phyloP scores from a whole-genome alignment of 1,140 invertebrate species.

The Hyles vespertilio region DNA sequence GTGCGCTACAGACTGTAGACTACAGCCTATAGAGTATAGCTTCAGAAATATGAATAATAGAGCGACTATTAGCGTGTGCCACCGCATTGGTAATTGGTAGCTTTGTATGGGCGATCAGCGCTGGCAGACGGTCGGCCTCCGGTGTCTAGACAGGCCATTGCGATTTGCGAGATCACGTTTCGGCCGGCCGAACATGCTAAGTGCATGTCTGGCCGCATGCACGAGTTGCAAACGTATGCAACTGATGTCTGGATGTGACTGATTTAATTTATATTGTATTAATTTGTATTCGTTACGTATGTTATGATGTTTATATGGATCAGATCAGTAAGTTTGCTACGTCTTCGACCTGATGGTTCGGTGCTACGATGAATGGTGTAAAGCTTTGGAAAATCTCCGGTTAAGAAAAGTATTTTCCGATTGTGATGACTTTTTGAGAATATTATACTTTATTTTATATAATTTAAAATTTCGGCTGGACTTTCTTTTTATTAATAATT shows the following conservation, averaged over 20 bases:
- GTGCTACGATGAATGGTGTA: no score
- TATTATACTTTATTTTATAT: no score
- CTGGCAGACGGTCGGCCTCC: slow-evolving; percentile 48
- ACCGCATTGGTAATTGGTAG: slow-evolving; percentile 29
- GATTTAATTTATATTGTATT: slow-evolving; percentile 1
- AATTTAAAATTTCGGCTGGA: no score
- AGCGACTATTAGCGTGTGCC: slow-evolving; percentile 17
- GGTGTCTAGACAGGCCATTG: slow-evolving; percentile 52
- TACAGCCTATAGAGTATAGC: neutral
- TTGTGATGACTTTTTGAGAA: no score
- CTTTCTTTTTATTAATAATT: no score
- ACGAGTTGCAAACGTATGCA: slow-evolving; percentile 13
- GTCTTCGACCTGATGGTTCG: no score
- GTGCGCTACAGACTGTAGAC: neutral
- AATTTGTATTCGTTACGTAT: neutral
- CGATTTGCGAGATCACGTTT: slow-evolving; percentile 65
- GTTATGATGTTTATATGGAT: no score
- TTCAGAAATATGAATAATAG: slow-evolving; percentile 28
- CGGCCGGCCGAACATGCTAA: slow-evolving; percentile 59
- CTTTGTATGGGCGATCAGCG: slow-evolving; percentile 27
- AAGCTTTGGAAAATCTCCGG: no score
- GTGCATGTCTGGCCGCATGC: slow-evolving; percentile 54
- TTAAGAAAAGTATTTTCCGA: no score
- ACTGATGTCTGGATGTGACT: neutral
- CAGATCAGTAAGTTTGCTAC: no score